Conservation (phyloP, 2,888 invertebrate genomes). For the Cyclophora punctaria region DNA sequence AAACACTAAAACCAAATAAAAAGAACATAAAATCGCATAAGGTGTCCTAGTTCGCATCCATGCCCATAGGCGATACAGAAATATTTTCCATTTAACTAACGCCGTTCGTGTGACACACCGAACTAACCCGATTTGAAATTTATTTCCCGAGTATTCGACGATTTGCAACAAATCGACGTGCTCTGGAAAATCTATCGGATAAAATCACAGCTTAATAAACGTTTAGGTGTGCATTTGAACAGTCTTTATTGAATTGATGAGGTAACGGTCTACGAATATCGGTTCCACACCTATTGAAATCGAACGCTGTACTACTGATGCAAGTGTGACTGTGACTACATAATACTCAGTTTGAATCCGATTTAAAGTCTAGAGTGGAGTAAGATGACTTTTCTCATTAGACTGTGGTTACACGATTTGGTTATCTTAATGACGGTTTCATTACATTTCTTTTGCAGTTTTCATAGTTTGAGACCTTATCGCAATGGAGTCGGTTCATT, state of each 20-base stretch:
- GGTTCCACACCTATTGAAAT: too few species aligned
- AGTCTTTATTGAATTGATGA: background rate
- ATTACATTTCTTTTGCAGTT: too few species aligned
- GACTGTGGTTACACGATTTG: too few species aligned
- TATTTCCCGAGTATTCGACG: conserved; percentile 44
- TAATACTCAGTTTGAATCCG: too few species aligned
- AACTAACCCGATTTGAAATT: conserved; percentile 55
- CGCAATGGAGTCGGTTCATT: too few species aligned
- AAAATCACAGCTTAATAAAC: conserved; percentile 11
- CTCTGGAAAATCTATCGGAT: conserved; percentile 9
- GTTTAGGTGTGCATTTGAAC: conserved; percentile 2
- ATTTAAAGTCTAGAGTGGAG: too few species aligned
- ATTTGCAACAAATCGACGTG: conserved; percentile 26
- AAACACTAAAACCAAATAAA: too few species aligned
- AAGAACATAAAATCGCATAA: conserved; percentile 46
- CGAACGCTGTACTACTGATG: too few species aligned
- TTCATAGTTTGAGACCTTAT: too few species aligned
- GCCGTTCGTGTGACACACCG: conserved; percentile 43
- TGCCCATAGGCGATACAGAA: conserved; percentile 53
- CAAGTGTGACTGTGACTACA: too few species aligned
- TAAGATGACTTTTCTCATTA: too few species aligned
- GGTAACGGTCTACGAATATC: background rate
- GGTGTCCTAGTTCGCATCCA: conserved; percentile 30
- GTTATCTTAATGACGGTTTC: too few species aligned
- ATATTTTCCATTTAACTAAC: conserved; percentile 64